Evolutionary conservation across 2,888 invertebrate species (phyloP).

Genomic region (Gryllus longicercus): DNA sequence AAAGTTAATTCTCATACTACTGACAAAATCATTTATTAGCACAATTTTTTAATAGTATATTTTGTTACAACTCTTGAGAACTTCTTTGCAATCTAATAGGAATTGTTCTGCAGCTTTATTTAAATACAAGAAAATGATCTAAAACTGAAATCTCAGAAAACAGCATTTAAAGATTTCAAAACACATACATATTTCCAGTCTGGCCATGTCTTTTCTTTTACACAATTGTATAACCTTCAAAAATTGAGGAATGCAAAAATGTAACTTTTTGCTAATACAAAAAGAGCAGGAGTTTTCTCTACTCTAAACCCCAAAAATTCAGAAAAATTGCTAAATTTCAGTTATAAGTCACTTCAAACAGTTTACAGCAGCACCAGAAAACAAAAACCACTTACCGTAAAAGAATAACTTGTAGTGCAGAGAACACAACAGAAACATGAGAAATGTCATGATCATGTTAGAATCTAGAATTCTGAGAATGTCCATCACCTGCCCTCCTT

Average conservation of each 20-base stretch:
- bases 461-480: constrained; percentile 61
- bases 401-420: constrained; percentile 63
- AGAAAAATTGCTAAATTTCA: background rate
- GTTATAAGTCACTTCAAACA: background rate
- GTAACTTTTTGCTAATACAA: no score
- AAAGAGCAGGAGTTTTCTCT: background rate
- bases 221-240: background rate
- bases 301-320: background rate
- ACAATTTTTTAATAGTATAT: no score
- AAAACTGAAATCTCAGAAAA: no score
- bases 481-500: constrained; percentile 68
- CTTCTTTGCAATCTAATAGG: no score
- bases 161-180: no score
- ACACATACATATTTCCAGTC: no score
- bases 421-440: constrained; percentile 59
- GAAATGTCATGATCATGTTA: constrained; percentile 58
- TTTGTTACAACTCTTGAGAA: no score
- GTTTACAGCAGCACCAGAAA: background rate
- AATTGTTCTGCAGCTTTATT: no score
- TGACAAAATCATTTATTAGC: no score
- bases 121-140: no score
- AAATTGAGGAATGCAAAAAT: no score
- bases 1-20: no score
- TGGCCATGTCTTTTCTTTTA: background rate
- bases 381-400: constrained; percentile 49